phyloP scores from a whole-genome alignment of 37 sponge, comb jelly and placozoan genomes.

The Ephydatia muelleri region DNA sequence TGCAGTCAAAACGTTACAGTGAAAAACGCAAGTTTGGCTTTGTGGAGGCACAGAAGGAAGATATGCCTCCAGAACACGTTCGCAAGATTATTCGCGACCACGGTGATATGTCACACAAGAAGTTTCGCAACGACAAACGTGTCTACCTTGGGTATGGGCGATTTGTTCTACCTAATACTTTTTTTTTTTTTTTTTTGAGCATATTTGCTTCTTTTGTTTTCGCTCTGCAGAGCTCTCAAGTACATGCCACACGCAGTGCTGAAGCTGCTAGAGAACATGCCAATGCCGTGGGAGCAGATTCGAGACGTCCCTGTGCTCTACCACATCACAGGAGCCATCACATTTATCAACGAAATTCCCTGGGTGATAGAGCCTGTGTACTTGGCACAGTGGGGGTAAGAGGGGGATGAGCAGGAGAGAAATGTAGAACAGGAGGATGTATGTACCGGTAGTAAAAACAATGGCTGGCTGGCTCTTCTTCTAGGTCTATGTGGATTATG shows the following conservation, averaged over 20 bases:
- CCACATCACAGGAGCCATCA: constrained; percentile 99
- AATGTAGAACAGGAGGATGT: neutral
- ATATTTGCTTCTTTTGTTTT: neutral
- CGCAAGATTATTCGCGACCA: constrained; percentile 99
- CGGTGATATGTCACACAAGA: constrained; percentile 98
- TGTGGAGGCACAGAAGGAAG: constrained; percentile 99
- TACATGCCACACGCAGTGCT: constrained; percentile 99
- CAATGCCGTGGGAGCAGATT: constrained; percentile 99
- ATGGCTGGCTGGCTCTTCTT: neutral
- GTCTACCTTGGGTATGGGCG: constrained; percentile 94
- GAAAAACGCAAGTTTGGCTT: constrained; percentile 99
- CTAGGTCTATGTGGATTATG: constrained; percentile 99
- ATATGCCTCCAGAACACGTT: constrained; percentile 99
- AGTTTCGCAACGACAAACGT: constrained; percentile 99
- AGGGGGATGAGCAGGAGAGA: neutral
- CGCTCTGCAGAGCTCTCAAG: constrained; percentile 84
- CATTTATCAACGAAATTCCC: constrained; percentile 99
- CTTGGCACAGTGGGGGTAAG: constrained; percentile 99
- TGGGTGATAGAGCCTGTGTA: constrained; percentile 98
- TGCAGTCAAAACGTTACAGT: constrained; percentile 95
- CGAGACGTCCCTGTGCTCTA: constrained; percentile 93
- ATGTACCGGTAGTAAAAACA: neutral
- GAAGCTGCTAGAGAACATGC: constrained; percentile 99
- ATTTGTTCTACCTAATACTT: neutral
- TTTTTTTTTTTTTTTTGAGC: neutral